Evolutionary conservation across 2,888 invertebrate species (phyloP), one percentile per base, ranked within the genome.

Genomic region (Lasioglossum marginatum): DNA sequence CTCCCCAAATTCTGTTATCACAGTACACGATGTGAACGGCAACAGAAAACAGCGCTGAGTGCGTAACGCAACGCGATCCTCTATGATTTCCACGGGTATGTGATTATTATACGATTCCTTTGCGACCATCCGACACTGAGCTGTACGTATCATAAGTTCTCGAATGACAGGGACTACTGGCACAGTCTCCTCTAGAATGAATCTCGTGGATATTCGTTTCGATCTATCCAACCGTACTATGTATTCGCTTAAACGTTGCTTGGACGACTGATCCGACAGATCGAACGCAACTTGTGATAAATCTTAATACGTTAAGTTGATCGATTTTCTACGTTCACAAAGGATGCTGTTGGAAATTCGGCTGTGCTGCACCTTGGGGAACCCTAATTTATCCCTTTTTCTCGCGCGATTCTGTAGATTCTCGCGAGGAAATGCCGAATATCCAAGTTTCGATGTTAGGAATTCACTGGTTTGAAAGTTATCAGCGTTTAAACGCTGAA

Each of bases 11-110:
- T 81, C 90, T 95, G 73, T 91, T 94, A 79, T 94, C 95, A 43
- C 94, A 95, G 89, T 94, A 92, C 89, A 95, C 94, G 45, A 93
- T 95, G 93, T 95, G 86, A 88, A 81, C 74, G 31, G 60, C 74
- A 63, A 63, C 63, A 27, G 27, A 16, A 31, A 14, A 27, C 40
- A 77, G n/a, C 52, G 34, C 14, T 19, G 87, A 83, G 60, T 68
- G 77, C 37, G 68, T 78, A 37, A 57, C 4, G 45, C 34, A 60
- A 63, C 74, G 48, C 34, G 68, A 52, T 72, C 73, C 40, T 19
- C n/a, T 19, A 16, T 4, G 34, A 31, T 40, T 73, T 66, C 63
- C 40, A 74, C 72, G 48, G 79, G 77, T 79, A 80, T 73, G 85
- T 66, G 84, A 84, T 31, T 2, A 37, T 37, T 34, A 43, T 68